A percentile compares a stretch with the other conserved stretches of the same genome.
phyloP scores from a whole-genome alignment of 2,888 invertebrate species.

The Bugulina stolonifera region DNA sequence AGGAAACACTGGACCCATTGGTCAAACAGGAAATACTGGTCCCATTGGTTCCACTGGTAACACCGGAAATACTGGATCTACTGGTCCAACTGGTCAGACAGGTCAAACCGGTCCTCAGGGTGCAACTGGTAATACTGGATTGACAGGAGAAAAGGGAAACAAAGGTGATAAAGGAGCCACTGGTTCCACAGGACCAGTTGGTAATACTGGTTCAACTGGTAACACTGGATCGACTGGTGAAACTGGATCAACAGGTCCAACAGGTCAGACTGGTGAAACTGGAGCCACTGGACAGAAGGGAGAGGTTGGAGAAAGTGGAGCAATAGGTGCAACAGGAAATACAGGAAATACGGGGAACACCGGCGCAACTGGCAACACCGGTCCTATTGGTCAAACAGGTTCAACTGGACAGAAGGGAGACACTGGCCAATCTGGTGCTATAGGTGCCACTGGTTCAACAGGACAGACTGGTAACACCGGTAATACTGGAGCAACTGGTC shows the following conservation, averaged over 20 bases:
- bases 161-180: slow-evolving; percentile 10
- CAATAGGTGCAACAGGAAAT: slow-evolving; percentile 21
- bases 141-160: slow-evolving; percentile 24
- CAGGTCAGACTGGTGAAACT: slow-evolving; percentile 23
- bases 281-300: slow-evolving; percentile 14
- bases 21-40: slow-evolving; percentile 25
- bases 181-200: slow-evolving; percentile 27
- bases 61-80: slow-evolving; percentile 5
- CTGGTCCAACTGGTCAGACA: slow-evolving; percentile 21
- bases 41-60: neutral
- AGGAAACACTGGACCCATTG: slow-evolving; percentile 28
- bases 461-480: slow-evolving; percentile 23
- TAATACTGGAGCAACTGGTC: slow-evolving; percentile 26
- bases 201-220: slow-evolving; percentile 22
- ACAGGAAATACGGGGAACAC: slow-evolving; percentile 26
- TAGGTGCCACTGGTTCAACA: slow-evolving; percentile 26
- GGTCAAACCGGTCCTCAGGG: slow-evolving; percentile 28
- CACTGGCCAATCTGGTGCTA: slow-evolving; percentile 24
- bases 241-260: slow-evolving; percentile 26
- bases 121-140: slow-evolving; percentile 26
- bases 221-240: slow-evolving; percentile 24
- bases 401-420: slow-evolving; percentile 8
- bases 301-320: slow-evolving; percentile 24
- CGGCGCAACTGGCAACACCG: slow-evolving; percentile 27
- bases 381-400: slow-evolving; percentile 26